These are phyloP conservation scores for Scaptomyza polygonia DNA, from an alignment of 2,888 invertebrate species.

Conservation along the genomic window DNA sequence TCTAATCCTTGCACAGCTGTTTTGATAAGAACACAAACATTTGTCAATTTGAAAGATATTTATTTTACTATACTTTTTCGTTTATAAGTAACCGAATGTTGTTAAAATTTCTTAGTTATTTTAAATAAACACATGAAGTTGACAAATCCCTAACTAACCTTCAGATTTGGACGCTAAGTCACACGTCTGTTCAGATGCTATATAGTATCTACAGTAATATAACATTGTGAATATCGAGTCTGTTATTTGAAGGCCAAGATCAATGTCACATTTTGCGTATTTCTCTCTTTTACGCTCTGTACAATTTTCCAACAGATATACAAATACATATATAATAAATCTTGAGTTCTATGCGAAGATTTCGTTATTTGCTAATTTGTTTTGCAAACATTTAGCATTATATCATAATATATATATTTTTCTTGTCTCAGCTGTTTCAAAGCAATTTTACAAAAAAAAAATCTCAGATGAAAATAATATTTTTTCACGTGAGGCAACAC, in stretches of 20 bases:
- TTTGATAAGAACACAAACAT: neutral
- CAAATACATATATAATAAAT: neutral
- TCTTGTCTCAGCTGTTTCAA: slow-evolving; percentile 8
- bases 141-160: neutral
- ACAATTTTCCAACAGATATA: slow-evolving; percentile 21
- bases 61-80: neutral
- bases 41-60: too few relatives aligned
- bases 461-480: neutral
- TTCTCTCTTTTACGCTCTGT: slow-evolving; percentile 24
- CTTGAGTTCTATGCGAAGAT: slow-evolving; percentile 6
- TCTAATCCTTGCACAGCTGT: neutral
- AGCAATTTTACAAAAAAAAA: neutral
- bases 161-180: neutral
- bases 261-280: slow-evolving; percentile 66
- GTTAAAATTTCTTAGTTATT: neutral
- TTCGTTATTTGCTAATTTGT: slow-evolving; percentile 33
- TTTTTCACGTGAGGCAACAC: slow-evolving; percentile 51
- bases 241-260: slow-evolving; percentile 73
- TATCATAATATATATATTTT: slow-evolving; percentile 31
- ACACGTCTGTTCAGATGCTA: neutral
- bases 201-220: neutral
- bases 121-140: neutral
- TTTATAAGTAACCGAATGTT: slow-evolving; percentile 2
- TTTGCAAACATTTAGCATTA: slow-evolving; percentile 23
- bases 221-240: slow-evolving; percentile 6